Evolutionary conservation across 2,888 invertebrate species (phyloP).

Genomic region (Pyrrhia umbra): DNA sequence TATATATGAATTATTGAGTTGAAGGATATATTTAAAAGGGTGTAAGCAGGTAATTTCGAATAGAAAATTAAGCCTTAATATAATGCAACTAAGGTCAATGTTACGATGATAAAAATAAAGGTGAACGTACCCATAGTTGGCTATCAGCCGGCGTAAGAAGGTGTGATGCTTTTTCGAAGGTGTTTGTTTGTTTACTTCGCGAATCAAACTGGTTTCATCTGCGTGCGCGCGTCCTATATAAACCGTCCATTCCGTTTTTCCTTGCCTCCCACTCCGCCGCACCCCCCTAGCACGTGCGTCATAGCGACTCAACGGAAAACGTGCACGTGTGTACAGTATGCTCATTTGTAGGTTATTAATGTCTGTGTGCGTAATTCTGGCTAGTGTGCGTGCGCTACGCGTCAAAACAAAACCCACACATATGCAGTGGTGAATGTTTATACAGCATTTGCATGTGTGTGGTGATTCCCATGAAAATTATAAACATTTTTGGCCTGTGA

Average conservation of each 20-base stretch:
- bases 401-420: conserved; percentile 69
- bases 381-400: conserved; percentile 60
- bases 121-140: conserved; percentile 83
- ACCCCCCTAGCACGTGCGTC: conserved; percentile 79
- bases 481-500: conserved; percentile 16
- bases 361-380: conserved; percentile 46
- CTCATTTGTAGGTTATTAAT: conserved; percentile 46
- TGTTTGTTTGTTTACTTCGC: conserved; percentile 81
- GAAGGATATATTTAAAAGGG: background rate
- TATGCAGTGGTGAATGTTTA: conserved; percentile 7
- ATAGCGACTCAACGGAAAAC: conserved; percentile 59
- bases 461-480: conserved; percentile 32
- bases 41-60: background rate
- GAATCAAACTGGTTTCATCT: conserved; percentile 81
- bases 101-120: conserved; percentile 48
- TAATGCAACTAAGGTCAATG: conserved; percentile 28
- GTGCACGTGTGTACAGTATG: conserved; percentile 50
- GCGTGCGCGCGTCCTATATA: conserved; percentile 83
- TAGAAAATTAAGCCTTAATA: background rate
- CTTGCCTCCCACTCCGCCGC: conserved; percentile 59
- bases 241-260: conserved; percentile 71
- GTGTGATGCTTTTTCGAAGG: conserved; percentile 70
- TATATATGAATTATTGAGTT: background rate
- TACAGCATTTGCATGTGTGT: conserved; percentile 15
- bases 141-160: conserved; percentile 70